Base-by-base conservation (phyloP, 1,140 invertebrate genomes). In the Panonychus citri region DNA sequence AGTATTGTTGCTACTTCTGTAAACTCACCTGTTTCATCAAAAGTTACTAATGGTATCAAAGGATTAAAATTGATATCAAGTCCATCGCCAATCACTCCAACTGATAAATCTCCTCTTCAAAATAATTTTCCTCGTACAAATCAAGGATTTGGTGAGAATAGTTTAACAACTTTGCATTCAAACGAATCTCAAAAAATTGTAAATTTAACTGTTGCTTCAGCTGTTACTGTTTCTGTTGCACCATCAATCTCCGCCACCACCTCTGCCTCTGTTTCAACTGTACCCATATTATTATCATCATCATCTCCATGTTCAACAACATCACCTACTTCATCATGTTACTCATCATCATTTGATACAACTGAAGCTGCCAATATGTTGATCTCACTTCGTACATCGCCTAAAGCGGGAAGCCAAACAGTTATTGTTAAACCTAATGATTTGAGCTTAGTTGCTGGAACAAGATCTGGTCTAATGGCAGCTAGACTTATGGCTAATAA, bases 281-380 rank as follows among this genome's bases (percentile, higher is more conserved):
- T 17, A 43, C 17, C 42, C 17, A 43, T 17, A 19, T 4, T 17
- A 43, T 19, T 5, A 19, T 21, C 15, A 43, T 5, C 15, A 43
- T 12, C 42, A 43, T 17, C 42, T 12, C 17, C 42, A 21, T n/a
- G n/a, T n/a, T 7, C 30, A 34, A 12, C 30, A 34, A 7, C 30
- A 34, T 34, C 30, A 12, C 5, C 30, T 34, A 12, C 30, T 7
- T 25, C 49, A 7, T 15, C 19, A 25, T 17, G 27, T 17, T 15
- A 25, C 27, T 15, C 24, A n/a, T 27, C 39, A 34, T 27, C 37
- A 21, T 59, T 83, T 64, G 88, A 93, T 66, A 89, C 93, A 74
- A 91, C 85, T 8, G 89, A 96, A 74, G 90, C 86, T 57, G 91
- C 89, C 39, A 91, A 89, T 70, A 89, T 94, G 83, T 74, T 95